These are phyloP conservation scores for Azorinus chamasolen DNA, from an alignment of 2,888 invertebrate species.

Conservation along the genomic window DNA sequence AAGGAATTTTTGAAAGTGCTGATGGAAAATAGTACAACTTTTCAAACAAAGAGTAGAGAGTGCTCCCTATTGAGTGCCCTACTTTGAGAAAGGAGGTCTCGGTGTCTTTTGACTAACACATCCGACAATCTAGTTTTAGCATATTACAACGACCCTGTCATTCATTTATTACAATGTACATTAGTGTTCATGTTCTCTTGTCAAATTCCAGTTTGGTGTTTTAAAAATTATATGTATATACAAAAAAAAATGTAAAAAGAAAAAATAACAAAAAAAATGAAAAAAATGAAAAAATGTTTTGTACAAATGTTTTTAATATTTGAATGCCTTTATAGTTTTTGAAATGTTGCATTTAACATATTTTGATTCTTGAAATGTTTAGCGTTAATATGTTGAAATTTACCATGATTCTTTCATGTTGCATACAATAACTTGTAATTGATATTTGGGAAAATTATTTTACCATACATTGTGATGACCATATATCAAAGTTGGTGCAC, in stretches of 20 bases:
- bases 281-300: conserved; percentile 62
- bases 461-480: conserved; percentile 39
- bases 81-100: conserved; percentile 49
- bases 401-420: conserved; percentile 75
- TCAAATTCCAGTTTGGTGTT: conserved; percentile 74
- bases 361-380: conserved; percentile 75
- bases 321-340: conserved; percentile 77
- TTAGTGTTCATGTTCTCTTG: conserved; percentile 78
- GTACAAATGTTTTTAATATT: conserved; percentile 73
- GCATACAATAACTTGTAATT: conserved; percentile 19
- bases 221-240: conserved; percentile 67
- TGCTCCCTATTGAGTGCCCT: conserved; percentile 85
- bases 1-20: conserved; percentile 2
- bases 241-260: conserved; percentile 50
- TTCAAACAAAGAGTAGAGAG: conserved; percentile 15
- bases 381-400: conserved; percentile 61
- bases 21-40: too few species aligned
- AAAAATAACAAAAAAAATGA: conserved; percentile 46
- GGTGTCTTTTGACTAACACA: conserved; percentile 58
- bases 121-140: conserved; percentile 81
- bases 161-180: conserved; percentile 68
- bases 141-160: conserved; percentile 77
- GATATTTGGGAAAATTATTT: conserved; percentile 55
- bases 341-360: conserved; percentile 76
- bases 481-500: conserved; percentile 36